Evolutionary conservation across 2,797 vertebrate species (phyloP).

Genomic region (Gymnoscopelus braueri): DNA sequence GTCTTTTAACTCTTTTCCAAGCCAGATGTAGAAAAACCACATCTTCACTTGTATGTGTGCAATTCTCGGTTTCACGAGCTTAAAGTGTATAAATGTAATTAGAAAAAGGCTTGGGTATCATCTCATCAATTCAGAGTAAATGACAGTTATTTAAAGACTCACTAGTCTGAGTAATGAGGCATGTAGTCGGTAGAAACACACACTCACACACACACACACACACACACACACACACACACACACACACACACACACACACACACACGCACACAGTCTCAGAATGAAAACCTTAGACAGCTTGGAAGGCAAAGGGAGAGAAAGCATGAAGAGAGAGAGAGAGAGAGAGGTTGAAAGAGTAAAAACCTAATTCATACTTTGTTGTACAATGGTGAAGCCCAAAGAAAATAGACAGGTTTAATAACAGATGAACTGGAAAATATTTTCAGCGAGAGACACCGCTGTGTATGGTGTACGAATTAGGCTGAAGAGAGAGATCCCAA

Average conservation of each 20-base stretch:
- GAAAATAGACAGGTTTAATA: no score
- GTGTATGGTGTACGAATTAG: no score
- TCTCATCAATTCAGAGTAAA: constrained; percentile 50
- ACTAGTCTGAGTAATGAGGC: constrained; percentile 65
- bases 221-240: constrained; percentile 2
- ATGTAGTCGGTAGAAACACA: constrained; percentile 25
- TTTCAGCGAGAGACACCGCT: no score
- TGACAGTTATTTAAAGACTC: constrained; percentile 58
- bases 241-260: constrained; percentile 2
- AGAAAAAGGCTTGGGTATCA: constrained; percentile 36
- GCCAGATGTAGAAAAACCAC: background rate
- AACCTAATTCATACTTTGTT: no score
- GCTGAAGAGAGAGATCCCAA: no score
- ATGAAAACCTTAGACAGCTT: constrained; percentile 14
- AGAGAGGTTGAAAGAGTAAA: background rate
- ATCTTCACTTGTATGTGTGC: background rate
- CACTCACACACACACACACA: constrained; percentile 3
- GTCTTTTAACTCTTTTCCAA: constrained; percentile 5
- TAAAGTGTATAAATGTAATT: constrained; percentile 34
- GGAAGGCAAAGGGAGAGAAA: constrained; percentile 10
- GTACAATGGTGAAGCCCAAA: no score
- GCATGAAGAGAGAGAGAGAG: constrained; percentile 32
- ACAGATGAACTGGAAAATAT: no score
- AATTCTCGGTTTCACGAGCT: constrained; percentile 19
- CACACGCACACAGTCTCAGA: constrained; percentile 33